phyloP scores from a whole-genome alignment of 2,797 vertebrate genomes.

The Leptatherina wallacei region DNA sequence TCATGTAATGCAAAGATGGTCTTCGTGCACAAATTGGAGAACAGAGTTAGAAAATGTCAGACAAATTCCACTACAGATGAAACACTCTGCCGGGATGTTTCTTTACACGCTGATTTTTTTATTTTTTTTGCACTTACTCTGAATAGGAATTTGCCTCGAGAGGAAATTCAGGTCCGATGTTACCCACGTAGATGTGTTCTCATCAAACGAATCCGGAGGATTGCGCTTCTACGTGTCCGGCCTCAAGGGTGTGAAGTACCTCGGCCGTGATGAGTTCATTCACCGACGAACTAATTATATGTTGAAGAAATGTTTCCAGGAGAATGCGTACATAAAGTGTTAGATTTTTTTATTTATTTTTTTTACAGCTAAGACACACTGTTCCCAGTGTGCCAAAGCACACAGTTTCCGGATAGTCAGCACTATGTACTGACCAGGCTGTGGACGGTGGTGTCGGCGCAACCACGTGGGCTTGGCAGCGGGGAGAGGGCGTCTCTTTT shows the following conservation, averaged over 20 bases:
- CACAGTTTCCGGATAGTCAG: no score
- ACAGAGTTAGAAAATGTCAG: background rate
- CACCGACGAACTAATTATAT: background rate
- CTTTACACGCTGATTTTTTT: background rate
- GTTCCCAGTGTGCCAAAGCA: no score
- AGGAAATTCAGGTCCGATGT: background rate
- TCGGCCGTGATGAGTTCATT: slow-evolving; percentile 1
- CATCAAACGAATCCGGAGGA: background rate
- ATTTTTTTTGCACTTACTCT: background rate
- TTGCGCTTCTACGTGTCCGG: background rate
- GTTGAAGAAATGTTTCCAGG: background rate
- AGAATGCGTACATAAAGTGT: background rate
- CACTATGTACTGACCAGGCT: background rate
- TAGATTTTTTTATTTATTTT: background rate
- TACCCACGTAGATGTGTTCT: background rate
- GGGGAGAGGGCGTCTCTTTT: background rate
- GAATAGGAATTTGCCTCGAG: background rate
- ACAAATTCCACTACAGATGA: background rate
- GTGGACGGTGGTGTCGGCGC: background rate
- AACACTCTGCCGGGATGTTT: background rate
- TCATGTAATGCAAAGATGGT: background rate
- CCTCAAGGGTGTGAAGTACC: background rate
- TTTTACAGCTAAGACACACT: no score
- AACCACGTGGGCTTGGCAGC: background rate
- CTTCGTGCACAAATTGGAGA: background rate